A percentile compares a stretch with the other conserved stretches of the same genome.
phyloP scores from a whole-genome alignment of 1,140 invertebrate genomes.

The Stegodyphus dumicola region DNA sequence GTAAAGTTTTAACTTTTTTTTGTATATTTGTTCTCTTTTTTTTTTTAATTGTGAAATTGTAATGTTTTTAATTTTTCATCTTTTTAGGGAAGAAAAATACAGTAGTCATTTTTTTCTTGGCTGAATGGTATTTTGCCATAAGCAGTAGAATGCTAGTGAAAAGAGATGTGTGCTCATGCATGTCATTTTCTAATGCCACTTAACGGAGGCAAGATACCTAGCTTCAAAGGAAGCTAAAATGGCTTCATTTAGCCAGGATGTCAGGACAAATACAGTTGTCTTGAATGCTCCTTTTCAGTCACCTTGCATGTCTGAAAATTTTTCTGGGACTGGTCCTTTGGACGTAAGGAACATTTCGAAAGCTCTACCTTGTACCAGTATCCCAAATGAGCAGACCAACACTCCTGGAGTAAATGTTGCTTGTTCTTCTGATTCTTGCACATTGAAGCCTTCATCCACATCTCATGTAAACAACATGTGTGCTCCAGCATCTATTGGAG shows the following conservation, averaged over 20 bases:
- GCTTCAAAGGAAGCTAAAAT: constrained; percentile 59
- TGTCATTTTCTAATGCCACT: constrained; percentile 48
- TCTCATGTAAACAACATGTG: constrained; percentile 7
- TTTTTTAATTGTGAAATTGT: too few relatives aligned
- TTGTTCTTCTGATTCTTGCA: not conserved
- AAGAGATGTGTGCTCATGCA: constrained; percentile 17
- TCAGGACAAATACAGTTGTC: constrained; percentile 41
- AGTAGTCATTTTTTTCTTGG: too few relatives aligned
- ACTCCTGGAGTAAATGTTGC: constrained; percentile 2
- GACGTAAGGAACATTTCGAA: constrained; percentile 7
- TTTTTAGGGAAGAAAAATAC: too few relatives aligned
- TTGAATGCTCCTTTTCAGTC: constrained; percentile 49
- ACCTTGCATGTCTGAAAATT: constrained; percentile 12
- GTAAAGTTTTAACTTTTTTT: too few relatives aligned
- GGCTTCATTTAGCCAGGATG: constrained; percentile 57
- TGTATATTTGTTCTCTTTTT: too few relatives aligned
- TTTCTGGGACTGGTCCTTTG: constrained; percentile 13
- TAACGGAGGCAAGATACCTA: constrained; percentile 32
- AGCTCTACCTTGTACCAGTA: not conserved
- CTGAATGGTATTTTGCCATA: too few relatives aligned
- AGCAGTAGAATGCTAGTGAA: constrained; percentile 1
- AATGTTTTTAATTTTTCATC: too few relatives aligned
- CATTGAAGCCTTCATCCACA: not conserved
- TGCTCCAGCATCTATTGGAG: constrained; percentile 5
- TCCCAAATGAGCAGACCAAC: constrained; percentile 11